Evolutionary conservation across 2,113 vertebrate genomes (phyloP).

Genomic region (Psephotus haematonotus): DNA sequence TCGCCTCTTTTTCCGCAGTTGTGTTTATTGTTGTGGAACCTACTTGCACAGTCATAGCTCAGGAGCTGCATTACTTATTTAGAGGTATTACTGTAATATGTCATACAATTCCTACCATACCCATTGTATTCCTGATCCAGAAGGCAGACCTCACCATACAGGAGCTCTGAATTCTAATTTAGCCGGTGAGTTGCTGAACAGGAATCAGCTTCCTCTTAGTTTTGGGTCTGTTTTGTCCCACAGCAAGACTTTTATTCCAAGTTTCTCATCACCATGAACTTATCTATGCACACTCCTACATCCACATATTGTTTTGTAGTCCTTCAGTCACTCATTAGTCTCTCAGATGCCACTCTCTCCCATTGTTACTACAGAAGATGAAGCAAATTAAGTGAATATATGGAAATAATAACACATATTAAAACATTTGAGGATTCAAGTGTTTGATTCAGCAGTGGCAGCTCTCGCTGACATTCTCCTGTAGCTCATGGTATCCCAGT

Average conservation of each 20-base stretch:
- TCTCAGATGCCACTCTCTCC: not conserved
- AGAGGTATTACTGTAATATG: not conserved
- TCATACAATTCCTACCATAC: not conserved
- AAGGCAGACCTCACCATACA: not conserved
- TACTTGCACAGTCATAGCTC: not conserved
- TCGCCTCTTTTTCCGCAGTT: not conserved
- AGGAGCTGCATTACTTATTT: not conserved
- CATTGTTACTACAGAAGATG: not conserved
- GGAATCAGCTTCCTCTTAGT: not conserved
- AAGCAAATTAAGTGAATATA: not conserved
- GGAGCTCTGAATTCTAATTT: not conserved
- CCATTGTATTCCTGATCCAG: not conserved
- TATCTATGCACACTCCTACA: accelerated
- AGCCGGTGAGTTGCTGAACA: not conserved
- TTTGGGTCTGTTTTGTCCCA: not conserved
- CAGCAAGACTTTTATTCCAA: not conserved
- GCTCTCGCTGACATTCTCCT: not conserved
- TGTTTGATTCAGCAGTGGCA: not conserved
- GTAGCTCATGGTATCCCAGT: not conserved
- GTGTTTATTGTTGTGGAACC: not conserved
- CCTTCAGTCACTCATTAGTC: not conserved
- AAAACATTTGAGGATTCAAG: not conserved
- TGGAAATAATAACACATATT: not conserved
- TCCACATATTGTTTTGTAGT: not conserved
- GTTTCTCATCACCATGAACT: not conserved